Evolutionary conservation across 2,888 invertebrate species (phyloP).

Genomic region (Lasiommata megera): DNA sequence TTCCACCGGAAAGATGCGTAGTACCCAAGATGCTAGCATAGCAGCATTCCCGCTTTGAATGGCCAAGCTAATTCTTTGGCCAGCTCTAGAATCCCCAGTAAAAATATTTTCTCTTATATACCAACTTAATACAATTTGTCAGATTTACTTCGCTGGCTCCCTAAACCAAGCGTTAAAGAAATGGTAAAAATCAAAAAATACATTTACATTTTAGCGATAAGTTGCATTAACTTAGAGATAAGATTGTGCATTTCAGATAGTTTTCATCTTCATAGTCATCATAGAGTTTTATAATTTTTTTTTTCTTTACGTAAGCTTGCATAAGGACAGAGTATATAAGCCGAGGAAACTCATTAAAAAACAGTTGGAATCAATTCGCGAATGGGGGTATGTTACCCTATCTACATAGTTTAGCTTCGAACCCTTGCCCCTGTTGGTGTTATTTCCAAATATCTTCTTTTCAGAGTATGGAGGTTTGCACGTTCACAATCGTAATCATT

Average conservation of each 20-base stretch:
- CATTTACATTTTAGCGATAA: background rate
- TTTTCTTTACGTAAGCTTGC: conserved; percentile 62
- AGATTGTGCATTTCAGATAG: background rate
- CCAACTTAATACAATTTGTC: too few species aligned
- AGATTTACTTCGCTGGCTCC: too few species aligned
- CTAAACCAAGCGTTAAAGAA: too few species aligned
- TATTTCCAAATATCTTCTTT: background rate
- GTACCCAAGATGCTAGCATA: too few species aligned
- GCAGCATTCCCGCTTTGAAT: too few species aligned
- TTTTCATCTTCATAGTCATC: background rate
- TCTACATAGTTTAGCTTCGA: conserved; percentile 44
- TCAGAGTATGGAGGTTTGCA: too few species aligned
- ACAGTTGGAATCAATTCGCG: conserved; percentile 92
- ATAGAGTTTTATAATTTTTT: conserved; percentile 16
- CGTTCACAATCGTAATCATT: too few species aligned
- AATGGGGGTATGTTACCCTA: conserved; percentile 87
- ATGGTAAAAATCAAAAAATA: too few species aligned
- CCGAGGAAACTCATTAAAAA: conserved; percentile 91
- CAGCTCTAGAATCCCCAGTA: too few species aligned
- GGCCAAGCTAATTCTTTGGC: too few species aligned
- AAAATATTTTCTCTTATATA: too few species aligned
- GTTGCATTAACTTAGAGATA: background rate
- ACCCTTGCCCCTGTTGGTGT: background rate
- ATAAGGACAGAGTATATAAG: conserved; percentile 75
- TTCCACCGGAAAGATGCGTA: too few species aligned